Percentiles rank a stretch among this genome's conserved stretches.
phyloP scores from a whole-genome alignment of 1,140 invertebrate genomes.

The Papilio machaon region DNA sequence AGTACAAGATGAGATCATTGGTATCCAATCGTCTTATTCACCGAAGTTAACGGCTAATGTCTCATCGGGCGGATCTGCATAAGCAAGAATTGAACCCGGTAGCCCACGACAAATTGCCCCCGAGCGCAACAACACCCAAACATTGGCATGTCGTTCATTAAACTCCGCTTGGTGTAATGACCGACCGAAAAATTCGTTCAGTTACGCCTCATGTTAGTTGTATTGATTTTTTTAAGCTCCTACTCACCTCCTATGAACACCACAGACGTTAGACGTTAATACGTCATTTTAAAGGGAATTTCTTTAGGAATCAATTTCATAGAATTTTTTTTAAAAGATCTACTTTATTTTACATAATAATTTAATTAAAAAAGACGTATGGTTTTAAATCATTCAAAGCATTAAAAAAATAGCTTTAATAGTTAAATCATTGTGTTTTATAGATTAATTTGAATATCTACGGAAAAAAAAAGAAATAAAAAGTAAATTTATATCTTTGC shows the following conservation, averaged over 20 bases:
- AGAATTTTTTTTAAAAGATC: not conserved
- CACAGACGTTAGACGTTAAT: slow-evolving; percentile 6
- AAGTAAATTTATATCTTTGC: not conserved
- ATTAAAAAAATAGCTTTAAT: not conserved
- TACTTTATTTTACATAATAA: not conserved
- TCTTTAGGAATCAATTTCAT: not conserved
- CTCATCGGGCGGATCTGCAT: slow-evolving; percentile 26
- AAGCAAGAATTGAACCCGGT: slow-evolving; percentile 33
- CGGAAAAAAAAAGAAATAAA: not conserved
- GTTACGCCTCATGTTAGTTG: slow-evolving; percentile 18
- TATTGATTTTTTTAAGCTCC: slow-evolving; percentile 40
- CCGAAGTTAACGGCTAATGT: not conserved
- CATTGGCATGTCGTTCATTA: slow-evolving; percentile 36
- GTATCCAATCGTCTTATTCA: not conserved
- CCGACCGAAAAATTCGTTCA: slow-evolving; percentile 44
- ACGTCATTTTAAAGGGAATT: slow-evolving; percentile 12
- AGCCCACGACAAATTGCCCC: slow-evolving; percentile 33
- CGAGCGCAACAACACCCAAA: slow-evolving; percentile 36
- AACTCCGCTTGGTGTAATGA: slow-evolving; percentile 38
- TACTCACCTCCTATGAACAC: slow-evolving; percentile 29
- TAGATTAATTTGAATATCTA: not conserved
- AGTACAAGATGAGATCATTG: slow-evolving; percentile 15
- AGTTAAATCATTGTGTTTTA: not conserved
- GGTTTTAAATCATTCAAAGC: not conserved
- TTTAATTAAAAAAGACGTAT: not conserved